Percentiles rank a stretch among this genome's conserved stretches.
phyloP scores from a whole-genome alignment of 2,797 vertebrate genomes.

The Phataginus tetradactyla region DNA sequence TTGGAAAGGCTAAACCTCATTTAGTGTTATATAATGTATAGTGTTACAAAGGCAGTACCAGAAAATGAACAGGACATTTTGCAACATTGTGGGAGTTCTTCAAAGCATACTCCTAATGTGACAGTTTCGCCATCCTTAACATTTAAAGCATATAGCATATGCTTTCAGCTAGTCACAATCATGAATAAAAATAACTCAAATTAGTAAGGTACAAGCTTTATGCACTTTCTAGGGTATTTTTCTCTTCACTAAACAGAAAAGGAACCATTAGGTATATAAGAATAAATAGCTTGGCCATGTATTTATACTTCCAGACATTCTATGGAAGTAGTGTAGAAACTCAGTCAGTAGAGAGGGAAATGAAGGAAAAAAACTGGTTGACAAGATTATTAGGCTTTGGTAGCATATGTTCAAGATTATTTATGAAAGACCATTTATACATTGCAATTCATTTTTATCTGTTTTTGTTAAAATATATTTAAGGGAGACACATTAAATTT shows the following conservation, averaged over 20 bases:
- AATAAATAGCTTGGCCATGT: conserved; percentile 27
- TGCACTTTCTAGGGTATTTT: conserved; percentile 61
- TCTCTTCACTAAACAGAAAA: conserved; percentile 44
- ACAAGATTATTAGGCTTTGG: conserved; percentile 47
- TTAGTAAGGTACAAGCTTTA: conserved; percentile 58
- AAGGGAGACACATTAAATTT: conserved; percentile 22
- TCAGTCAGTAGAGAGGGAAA: conserved; percentile 41
- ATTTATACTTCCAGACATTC: conserved; percentile 48
- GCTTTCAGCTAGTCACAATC: conserved; percentile 77
- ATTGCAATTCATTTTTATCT: conserved; percentile 32
- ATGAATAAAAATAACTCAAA: conserved; percentile 68
- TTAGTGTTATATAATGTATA: conserved; percentile 70
- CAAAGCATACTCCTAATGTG: conserved; percentile 77
- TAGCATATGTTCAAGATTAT: conserved; percentile 44
- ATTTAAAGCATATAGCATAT: conserved; percentile 81
- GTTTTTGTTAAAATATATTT: conserved; percentile 62
- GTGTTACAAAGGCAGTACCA: conserved; percentile 74
- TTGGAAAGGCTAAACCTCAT: conserved; percentile 77
- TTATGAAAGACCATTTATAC: conserved; percentile 26
- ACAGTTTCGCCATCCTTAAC: conserved; percentile 82
- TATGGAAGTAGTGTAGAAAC: conserved; percentile 34
- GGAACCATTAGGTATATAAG: conserved; percentile 23
- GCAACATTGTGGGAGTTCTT: conserved; percentile 82
- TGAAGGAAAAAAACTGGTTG: not conserved
- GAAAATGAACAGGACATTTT: conserved; percentile 78